Evolutionary conservation across 2,113 vertebrate species (phyloP).

Genomic region (Chloropsis hardwickii): DNA sequence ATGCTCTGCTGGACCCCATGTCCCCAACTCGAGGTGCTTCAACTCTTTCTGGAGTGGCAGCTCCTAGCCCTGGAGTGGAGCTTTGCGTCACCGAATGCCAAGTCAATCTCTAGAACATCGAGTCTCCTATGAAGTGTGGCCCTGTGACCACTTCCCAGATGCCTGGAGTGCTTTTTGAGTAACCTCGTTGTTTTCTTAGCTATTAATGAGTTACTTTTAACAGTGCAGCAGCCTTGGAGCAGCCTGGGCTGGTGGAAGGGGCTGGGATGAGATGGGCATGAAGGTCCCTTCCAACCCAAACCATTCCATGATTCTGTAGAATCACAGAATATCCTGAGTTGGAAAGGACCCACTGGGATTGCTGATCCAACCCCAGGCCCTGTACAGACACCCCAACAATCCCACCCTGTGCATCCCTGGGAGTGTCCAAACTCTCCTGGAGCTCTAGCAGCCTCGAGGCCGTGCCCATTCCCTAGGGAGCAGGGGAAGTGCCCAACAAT

Average conservation of each 20-base stretch:
- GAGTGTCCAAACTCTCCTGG: rapidly evolving
- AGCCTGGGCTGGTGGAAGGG: neutral
- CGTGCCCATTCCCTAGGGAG: neutral
- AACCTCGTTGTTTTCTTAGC: neutral
- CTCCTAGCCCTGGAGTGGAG: neutral
- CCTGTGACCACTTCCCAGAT: neutral
- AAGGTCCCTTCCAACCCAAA: neutral
- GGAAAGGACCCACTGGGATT: too few relatives aligned
- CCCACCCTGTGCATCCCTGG: too few relatives aligned
- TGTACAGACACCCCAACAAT: neutral
- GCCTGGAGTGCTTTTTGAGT: neutral
- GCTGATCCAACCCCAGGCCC: rapidly evolving
- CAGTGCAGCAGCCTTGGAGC: neutral
- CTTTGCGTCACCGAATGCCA: neutral
- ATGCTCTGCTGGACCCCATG: neutral
- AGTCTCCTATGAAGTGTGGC: neutral
- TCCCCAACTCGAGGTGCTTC: neutral
- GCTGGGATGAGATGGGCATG: neutral
- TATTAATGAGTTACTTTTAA: neutral
- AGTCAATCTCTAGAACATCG: neutral
- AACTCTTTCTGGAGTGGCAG: neutral
- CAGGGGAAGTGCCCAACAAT: neutral
- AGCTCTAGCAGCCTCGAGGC: neutral
- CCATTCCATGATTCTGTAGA: rapidly evolving
- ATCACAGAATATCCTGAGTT: rapidly evolving